A percentile compares a stretch with the other conserved stretches of the same genome.
phyloP scores from a whole-genome alignment of 2,113 vertebrate species.

The Serilophus lunatus region DNA sequence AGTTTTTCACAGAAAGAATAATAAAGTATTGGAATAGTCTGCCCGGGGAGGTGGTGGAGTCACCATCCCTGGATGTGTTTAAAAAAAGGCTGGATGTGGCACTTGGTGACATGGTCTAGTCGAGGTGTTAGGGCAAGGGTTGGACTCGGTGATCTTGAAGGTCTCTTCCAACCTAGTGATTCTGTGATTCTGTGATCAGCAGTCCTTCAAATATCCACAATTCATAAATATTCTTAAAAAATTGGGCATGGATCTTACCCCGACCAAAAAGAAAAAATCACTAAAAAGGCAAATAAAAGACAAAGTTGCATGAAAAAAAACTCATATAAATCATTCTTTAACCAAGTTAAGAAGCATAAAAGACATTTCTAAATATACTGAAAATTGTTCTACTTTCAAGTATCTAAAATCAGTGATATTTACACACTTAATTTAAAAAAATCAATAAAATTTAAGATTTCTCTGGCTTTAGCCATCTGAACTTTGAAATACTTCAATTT shows the following conservation, averaged over 20 bases:
- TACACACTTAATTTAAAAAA: neutral
- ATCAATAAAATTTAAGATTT: neutral
- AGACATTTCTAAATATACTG: neutral
- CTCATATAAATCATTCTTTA: neutral
- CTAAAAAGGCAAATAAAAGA: neutral
- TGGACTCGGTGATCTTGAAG: no score
- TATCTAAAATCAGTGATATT: neutral
- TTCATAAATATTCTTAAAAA: neutral
- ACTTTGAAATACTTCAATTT: neutral
- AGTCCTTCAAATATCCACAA: neutral
- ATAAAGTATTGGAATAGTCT: no score
- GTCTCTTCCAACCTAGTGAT: no score
- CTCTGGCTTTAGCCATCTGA: neutral
- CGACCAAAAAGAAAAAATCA: neutral
- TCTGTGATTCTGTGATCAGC: no score
- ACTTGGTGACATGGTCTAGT: no score
- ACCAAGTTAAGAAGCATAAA: neutral
- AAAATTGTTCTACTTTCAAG: neutral
- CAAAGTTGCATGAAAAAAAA: neutral
- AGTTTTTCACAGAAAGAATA: no score
- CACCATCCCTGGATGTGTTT: no score
- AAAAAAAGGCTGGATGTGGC: no score
- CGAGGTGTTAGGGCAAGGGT: no score
- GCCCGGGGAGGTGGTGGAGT: no score
- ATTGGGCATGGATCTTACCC: neutral